Evolutionary conservation across 2,113 vertebrate genomes (phyloP).

Genomic region (Phainopepla nitens): DNA sequence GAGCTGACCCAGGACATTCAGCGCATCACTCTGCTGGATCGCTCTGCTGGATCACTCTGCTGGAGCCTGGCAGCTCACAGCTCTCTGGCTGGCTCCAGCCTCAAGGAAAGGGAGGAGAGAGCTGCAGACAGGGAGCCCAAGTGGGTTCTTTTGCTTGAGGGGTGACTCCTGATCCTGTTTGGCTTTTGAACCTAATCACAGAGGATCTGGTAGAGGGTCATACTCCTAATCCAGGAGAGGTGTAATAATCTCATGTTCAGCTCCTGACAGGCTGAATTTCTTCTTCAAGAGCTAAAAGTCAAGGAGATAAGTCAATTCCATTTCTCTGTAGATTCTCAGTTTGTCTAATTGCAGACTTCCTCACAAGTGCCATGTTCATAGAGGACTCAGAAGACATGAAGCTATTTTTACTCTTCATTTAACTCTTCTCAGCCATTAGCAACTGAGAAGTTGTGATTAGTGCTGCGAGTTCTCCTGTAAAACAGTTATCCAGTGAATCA

Average conservation of each 20-base stretch:
- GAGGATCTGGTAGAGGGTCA: neutral
- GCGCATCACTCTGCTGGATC: neutral
- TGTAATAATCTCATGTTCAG: neutral
- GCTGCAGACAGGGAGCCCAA: neutral
- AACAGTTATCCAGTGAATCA: conserved; percentile 45
- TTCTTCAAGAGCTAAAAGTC: neutral
- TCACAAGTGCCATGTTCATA: neutral
- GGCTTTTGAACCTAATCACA: neutral
- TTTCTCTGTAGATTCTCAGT: neutral
- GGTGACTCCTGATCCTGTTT: neutral
- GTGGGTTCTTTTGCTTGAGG: neutral
- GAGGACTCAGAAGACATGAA: neutral
- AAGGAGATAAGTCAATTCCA: neutral
- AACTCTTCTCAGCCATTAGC: conserved; percentile 15
- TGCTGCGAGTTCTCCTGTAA: neutral
- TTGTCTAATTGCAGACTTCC: neutral
- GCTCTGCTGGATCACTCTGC: neutral
- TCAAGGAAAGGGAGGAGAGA: neutral
- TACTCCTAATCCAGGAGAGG: neutral
- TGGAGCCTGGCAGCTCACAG: neutral
- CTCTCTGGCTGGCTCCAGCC: neutral
- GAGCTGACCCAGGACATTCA: neutral
- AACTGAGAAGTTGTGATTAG: conserved; percentile 29
- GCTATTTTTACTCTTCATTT: conserved; percentile 17
- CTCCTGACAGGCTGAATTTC: neutral